A percentile compares a stretch with the other conserved stretches of the same genome.
These are phyloP conservation scores for Myiagra hebetior DNA, from an alignment of 2,113 vertebrate genomes.

Conservation along the genomic window DNA sequence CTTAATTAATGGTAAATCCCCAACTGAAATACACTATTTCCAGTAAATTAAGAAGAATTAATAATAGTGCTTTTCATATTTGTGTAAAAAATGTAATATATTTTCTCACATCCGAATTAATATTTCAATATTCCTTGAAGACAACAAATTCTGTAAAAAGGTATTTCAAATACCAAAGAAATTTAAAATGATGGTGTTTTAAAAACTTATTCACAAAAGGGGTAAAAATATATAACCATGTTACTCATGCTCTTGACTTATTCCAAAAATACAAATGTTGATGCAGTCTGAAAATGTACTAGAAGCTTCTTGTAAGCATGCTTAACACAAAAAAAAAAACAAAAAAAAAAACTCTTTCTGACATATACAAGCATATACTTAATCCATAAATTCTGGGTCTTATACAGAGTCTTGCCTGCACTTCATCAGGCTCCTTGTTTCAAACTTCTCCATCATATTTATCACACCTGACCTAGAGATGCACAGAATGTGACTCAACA, in stretches of 20 bases:
- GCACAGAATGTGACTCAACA: background rate
- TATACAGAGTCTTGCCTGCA: background rate
- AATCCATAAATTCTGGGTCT: background rate
- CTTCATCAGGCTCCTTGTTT: background rate
- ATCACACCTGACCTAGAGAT: background rate
- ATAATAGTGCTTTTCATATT: background rate
- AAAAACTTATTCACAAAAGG: background rate
- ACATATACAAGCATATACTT: background rate
- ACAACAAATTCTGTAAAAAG: background rate
- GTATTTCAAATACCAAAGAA: background rate
- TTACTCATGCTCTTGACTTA: background rate
- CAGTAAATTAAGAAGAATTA: background rate
- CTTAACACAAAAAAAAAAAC: background rate
- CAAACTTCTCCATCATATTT: background rate
- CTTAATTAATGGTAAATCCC: background rate
- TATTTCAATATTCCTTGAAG: background rate
- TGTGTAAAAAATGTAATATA: background rate
- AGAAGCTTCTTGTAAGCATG: background rate
- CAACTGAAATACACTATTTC: background rate
- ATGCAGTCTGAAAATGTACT: background rate
- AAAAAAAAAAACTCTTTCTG: background rate
- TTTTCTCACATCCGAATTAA: background rate
- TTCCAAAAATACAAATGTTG: background rate
- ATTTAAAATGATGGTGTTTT: background rate
- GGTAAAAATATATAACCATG: background rate